Evolutionary conservation across 2,113 vertebrate genomes (phyloP), one percentile per base, ranked within the genome.

Genomic region (Hucho hucho): DNA sequence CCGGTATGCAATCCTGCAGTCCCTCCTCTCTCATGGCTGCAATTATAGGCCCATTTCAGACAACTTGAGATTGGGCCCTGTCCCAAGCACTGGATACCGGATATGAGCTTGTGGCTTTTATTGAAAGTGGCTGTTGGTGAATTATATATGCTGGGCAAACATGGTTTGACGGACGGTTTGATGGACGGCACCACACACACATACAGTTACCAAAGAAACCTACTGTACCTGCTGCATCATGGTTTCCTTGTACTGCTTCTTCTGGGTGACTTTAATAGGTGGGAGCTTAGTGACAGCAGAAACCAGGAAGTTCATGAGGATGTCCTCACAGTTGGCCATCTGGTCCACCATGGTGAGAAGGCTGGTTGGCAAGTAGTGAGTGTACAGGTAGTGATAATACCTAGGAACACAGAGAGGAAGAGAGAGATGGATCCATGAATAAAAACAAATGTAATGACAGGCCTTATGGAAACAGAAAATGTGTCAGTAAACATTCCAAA

Each of bases 161-260:
- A 53, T 4, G 61, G 37, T 43, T 43, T 43, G 6, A 11, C 29
- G 5, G 29, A 32, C 29, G 4, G 29, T 32, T 32, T 32, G 4
- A 6, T 6, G 37, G 37, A 43, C 7, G 24, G 18, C 63, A 66
- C 63, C 7, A 63, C 71, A 59, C 6, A 28, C 68, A n/a, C 56
- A 61, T 63, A 61, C 70, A 64, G 37, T 53, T 28, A 66, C 26
- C 61, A 4, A 74, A 13, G 16, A 13, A 22, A 7, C 6, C n/a
- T 9, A 61, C 47, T 13, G 6, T 43, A 92, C 93, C 91, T 94
- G 93, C 43, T 76, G 82, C 93, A 94, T 94, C 93, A 94, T 93
- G 70, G 93, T 93, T 69, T 94, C 93, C 83, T 94, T 94, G 87
- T 94, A 94, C 89, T 94, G 93, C 79, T 94, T 94, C 87, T 94